These are phyloP conservation scores for Orthosia gothica DNA, from an alignment of 2,888 invertebrate species.

Conservation along the genomic window DNA sequence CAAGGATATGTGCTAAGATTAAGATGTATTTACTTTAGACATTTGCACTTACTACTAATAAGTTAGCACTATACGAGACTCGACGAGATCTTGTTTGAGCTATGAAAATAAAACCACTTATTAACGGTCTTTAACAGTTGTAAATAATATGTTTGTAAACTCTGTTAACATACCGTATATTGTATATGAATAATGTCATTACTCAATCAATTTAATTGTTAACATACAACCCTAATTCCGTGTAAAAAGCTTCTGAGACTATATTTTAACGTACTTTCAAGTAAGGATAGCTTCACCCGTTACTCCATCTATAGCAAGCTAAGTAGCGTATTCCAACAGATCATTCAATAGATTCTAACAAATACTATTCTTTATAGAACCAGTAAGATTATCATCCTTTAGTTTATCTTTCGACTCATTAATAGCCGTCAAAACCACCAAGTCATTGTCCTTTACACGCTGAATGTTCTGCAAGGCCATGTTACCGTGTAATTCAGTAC, in stretches of 20 bases:
- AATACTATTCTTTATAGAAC: not conserved
- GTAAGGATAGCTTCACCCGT: not conserved
- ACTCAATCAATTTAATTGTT: not conserved
- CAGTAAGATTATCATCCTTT: not conserved
- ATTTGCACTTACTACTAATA: constrained; percentile 49
- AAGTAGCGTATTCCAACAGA: not conserved
- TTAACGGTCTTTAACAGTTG: constrained; percentile 24
- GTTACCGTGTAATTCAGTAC: constrained; percentile 33
- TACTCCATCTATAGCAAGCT: too few species aligned
- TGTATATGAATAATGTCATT: not conserved
- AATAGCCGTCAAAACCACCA: constrained; percentile 24
- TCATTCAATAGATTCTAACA: not conserved
- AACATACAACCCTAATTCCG: not conserved
- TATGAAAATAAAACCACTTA: constrained; percentile 25
- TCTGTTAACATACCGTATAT: not conserved
- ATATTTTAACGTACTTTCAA: not conserved
- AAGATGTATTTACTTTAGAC: constrained; percentile 30
- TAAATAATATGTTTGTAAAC: not conserved
- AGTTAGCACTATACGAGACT: constrained; percentile 4
- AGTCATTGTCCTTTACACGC: constrained; percentile 30
- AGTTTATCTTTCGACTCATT: not conserved
- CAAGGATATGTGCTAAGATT: constrained; percentile 31
- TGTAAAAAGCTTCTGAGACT: not conserved
- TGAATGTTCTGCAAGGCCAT: constrained; percentile 8
- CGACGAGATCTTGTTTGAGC: constrained; percentile 29